phyloP scores from a whole-genome alignment of 2,888 invertebrate species.

The Rhamphomyia laevipes region DNA sequence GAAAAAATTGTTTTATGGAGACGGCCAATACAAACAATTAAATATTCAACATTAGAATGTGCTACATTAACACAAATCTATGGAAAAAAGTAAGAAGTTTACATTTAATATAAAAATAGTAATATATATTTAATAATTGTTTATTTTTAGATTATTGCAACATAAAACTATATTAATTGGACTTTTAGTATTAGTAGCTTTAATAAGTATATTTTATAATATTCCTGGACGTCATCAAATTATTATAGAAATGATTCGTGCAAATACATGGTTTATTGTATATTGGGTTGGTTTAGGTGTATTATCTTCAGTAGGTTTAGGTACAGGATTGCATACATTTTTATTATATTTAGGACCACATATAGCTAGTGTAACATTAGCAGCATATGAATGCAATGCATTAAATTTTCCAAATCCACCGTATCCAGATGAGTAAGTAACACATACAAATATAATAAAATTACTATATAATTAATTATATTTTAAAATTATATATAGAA shows the following conservation, averaged over 20 bases:
- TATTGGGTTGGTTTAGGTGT: slow-evolving; percentile 93
- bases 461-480: slow-evolving; percentile 1
- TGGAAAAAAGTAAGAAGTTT: slow-evolving; percentile 44
- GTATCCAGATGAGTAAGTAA: slow-evolving; percentile 86
- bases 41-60: slow-evolving; percentile 68
- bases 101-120: background rate
- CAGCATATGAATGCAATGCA: slow-evolving; percentile 93
- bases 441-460: too few species aligned
- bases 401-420: slow-evolving; percentile 95
- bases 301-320: slow-evolving; percentile 93
- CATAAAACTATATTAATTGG: slow-evolving; percentile 29
- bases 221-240: slow-evolving; percentile 35
- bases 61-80: slow-evolving; percentile 48
- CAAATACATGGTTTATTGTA: slow-evolving; percentile 40
- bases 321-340: slow-evolving; percentile 98
- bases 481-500: slow-evolving; percentile 42
- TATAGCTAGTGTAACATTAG: slow-evolving; percentile 94
- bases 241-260: slow-evolving; percentile 29
- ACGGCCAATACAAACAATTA: slow-evolving; percentile 62
- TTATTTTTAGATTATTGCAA: slow-evolving; percentile 27
- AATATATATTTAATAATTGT: background rate
- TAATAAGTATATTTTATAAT: slow-evolving; percentile 32
- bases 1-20: slow-evolving; percentile 66
- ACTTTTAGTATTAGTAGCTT: slow-evolving; percentile 31
- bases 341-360: slow-evolving; percentile 97